Percentiles rank a stretch among this genome's conserved stretches.
phyloP scores from a whole-genome alignment of 2,113 vertebrate species.

The Philantomba maxwellii region DNA sequence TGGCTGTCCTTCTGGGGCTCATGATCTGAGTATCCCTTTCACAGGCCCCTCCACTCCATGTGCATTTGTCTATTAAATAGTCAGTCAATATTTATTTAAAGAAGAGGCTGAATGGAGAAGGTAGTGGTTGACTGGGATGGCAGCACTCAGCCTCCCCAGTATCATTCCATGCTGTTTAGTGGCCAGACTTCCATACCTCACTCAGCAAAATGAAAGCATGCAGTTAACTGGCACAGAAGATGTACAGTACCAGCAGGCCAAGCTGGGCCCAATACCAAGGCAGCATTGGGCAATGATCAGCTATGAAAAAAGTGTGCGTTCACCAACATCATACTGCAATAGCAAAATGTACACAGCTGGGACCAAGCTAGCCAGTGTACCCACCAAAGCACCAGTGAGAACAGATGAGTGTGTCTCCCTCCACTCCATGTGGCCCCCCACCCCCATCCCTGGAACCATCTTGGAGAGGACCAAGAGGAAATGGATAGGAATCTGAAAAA shows the following conservation, averaged over 20 bases:
- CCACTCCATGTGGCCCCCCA: background rate
- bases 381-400: background rate
- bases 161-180: background rate
- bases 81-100: background rate
- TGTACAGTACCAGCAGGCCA: background rate
- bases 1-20: background rate
- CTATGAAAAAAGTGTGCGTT: background rate
- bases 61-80: background rate
- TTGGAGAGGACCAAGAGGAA: background rate
- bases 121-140: background rate
- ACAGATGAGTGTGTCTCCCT: background rate
- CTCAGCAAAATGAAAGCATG: background rate
- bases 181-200: background rate
- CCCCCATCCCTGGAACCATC: background rate
- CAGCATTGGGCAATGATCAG: background rate
- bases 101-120: background rate
- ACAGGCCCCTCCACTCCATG: background rate
- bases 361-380: background rate
- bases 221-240: background rate
- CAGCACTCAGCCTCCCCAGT: background rate
- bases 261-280: background rate
- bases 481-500: background rate
- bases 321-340: background rate
- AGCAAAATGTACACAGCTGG: background rate
- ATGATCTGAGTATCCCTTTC: background rate